phyloP scores from a whole-genome alignment of 2,113 vertebrate genomes.

The Neolamprologus longior region DNA sequence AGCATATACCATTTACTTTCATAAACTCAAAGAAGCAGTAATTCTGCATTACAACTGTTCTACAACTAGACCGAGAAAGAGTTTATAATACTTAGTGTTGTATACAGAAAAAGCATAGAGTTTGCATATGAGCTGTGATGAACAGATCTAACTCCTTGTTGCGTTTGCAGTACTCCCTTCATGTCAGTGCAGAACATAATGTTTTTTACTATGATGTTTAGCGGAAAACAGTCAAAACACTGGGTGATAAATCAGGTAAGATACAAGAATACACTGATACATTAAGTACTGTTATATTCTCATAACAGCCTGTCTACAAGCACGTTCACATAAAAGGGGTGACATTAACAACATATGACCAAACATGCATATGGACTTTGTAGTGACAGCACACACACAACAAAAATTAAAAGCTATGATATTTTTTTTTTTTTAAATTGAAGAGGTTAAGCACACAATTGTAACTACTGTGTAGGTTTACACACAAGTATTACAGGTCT shows the following conservation, averaged over 20 bases:
- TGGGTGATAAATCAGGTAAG: background rate
- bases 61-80: background rate
- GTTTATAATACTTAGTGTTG: background rate
- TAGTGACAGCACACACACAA: background rate
- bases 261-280: background rate
- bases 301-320: background rate
- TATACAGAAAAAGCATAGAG: background rate
- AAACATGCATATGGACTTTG: background rate
- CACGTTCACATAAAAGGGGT: background rate
- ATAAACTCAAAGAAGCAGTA: background rate
- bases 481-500: background rate
- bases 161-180: background rate
- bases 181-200: background rate
- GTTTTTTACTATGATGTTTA: background rate
- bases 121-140: background rate
- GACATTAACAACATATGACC: background rate
- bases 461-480: background rate
- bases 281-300: background rate
- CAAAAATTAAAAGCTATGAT: background rate
- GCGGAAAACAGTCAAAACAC: background rate
- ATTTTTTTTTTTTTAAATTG: accelerated
- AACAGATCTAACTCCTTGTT: background rate
- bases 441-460: background rate
- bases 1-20: background rate
- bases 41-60: background rate